These are phyloP conservation scores for Hemicrepidius hirtus DNA, from an alignment of 2,888 invertebrate genomes.

Conservation along the genomic window DNA sequence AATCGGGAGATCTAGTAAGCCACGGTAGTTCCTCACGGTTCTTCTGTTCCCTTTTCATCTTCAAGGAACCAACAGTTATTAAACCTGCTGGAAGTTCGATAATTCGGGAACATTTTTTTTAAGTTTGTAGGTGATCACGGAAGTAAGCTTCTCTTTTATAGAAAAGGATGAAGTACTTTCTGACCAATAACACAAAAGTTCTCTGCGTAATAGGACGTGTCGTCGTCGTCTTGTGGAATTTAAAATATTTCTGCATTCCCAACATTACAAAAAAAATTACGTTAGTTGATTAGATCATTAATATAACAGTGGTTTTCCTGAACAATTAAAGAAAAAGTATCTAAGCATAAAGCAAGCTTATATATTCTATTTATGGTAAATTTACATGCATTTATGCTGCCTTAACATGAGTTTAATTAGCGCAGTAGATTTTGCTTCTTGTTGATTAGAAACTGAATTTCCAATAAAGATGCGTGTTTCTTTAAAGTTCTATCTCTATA, in stretches of 20 bases:
- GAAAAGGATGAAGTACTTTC: no score
- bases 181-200: no score
- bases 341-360: constrained; percentile 7
- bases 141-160: no score
- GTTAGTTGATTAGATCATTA: constrained; percentile 4
- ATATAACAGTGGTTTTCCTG: constrained; percentile 7
- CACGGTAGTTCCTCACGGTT: no score
- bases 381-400: not conserved
- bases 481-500: not conserved
- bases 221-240: no score
- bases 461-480: constrained; percentile 3
- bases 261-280: not conserved
- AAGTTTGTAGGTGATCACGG: no score
- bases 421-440: constrained; percentile 1
- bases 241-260: not conserved
- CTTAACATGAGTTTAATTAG: constrained; percentile 13
- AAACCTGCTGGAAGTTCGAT: no score
- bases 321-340: constrained; percentile 11
- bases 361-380: not conserved
- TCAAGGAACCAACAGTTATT: no score
- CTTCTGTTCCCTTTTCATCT: no score
- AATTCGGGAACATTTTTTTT: no score
- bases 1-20: no score
- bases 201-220: no score
- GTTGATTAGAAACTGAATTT: constrained; percentile 20